Base-by-base conservation (phyloP, 2,113 vertebrate genomes). In the Puffinus mauretanicus region DNA sequence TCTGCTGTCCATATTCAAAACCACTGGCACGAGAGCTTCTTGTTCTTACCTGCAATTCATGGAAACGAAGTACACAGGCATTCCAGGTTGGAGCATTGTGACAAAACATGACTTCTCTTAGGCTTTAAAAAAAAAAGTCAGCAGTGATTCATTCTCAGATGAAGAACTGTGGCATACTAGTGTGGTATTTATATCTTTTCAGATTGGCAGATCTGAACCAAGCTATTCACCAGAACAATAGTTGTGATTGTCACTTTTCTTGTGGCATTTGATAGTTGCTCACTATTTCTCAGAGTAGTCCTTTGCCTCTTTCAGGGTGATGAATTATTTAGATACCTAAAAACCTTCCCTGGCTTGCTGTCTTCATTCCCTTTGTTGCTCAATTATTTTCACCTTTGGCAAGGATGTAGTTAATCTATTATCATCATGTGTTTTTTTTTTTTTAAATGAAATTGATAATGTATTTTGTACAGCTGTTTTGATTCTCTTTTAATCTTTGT, bases 401-500 rank as follows among this genome's bases (percentile, higher is more conserved):
- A 70, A 65, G 20, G 29, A 13, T 60, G 19, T 69, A 55, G 22
- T 52, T 72, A n/a, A 54, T 84, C 60, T 65, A 11, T 69, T 90
- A 18, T 17, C 11, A n/a, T 58, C 0, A 18, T 42, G 42, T 0
- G 0, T 44, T 0, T 1, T 44, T 54, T 42, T 1, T 47, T 54
- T 61, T 85, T 57, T 5, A 3, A 36, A 52, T 65, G 14, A 76
- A 80, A 61, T 44, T 38, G 13, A 30, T 67, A 79, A 58, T 60
- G 29, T 64, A 5, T 79, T 91, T 90, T 82, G 4, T 78, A 34
- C n/a, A 72, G n/a, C 16, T 61, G 17, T 36, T 92, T 58, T 71
- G 58, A 32, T 55, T 84, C 16, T 66, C 29, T 88, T 73, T 84
- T 88, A 84, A 80, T 58, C 34, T 84, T 64, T 52, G 14, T 69